These are phyloP conservation scores for Petrosia ficiformis DNA, from an alignment of 37 sponge, comb jelly and placozoan species.

Conservation along the genomic window DNA sequence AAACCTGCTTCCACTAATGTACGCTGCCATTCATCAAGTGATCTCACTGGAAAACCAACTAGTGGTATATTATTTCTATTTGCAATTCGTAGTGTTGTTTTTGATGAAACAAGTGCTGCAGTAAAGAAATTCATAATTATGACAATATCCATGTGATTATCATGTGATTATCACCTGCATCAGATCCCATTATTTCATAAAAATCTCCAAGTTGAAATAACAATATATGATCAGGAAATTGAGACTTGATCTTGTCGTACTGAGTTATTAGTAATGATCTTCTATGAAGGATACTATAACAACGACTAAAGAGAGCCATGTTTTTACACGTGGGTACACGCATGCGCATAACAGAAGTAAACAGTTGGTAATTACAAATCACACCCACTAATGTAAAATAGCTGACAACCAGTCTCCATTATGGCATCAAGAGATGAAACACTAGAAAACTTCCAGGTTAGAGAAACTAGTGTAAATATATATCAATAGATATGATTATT, in stretches of 20 bases:
- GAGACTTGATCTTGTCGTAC: slow-evolving; percentile 59
- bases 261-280: slow-evolving; percentile 45
- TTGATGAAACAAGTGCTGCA: slow-evolving; percentile 38
- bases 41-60: slow-evolving; percentile 76
- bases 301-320: background rate
- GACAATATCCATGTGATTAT: background rate
- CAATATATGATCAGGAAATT: slow-evolving; percentile 63
- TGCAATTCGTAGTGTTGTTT: slow-evolving; percentile 61
- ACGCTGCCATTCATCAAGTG: slow-evolving; percentile 75
- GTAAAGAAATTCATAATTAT: background rate
- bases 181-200: slow-evolving; percentile 79
- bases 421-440: slow-evolving; percentile 60
- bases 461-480: background rate
- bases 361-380: background rate
- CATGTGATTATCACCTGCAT: slow-evolving; percentile 43
- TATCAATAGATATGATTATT: background rate
- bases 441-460: slow-evolving; percentile 63
- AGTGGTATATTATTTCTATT: slow-evolving; percentile 43
- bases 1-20: slow-evolving; percentile 76
- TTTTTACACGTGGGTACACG: slow-evolving; percentile 12
- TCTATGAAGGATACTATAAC: background rate
- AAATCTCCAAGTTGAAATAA: slow-evolving; percentile 92
- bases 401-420: background rate
- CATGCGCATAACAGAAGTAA: slow-evolving; percentile 8
- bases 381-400: background rate